These are phyloP conservation scores for Cossypha niveicapilla DNA, from an alignment of 2,797 vertebrate genomes.

Conservation along the genomic window DNA sequence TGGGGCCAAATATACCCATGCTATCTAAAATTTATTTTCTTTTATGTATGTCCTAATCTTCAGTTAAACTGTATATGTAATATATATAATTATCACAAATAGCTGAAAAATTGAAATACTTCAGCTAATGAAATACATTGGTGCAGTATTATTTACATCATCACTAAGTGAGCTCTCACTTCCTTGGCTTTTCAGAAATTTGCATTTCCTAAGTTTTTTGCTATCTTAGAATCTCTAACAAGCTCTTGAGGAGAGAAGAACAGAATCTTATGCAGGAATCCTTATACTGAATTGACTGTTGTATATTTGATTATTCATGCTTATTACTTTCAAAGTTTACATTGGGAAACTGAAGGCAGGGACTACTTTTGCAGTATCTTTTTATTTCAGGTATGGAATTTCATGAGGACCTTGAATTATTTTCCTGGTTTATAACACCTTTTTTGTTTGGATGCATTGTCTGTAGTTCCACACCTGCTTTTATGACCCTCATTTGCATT, in stretches of 20 bases:
- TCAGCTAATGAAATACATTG: background rate
- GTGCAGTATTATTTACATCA: background rate
- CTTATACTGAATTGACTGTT: accelerated
- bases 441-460: background rate
- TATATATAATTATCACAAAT: background rate
- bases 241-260: background rate
- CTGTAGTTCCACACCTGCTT: background rate
- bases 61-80: background rate
- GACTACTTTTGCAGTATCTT: background rate
- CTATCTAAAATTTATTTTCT: background rate
- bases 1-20: background rate
- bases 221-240: background rate
- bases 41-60: background rate
- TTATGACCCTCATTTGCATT: background rate
- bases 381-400: background rate
- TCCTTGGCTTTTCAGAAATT: background rate
- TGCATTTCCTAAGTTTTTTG: background rate
- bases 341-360: background rate
- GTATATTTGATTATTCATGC: background rate
- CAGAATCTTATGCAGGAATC: background rate
- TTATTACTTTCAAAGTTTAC: background rate
- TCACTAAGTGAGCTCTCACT: background rate
- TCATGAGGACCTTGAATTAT: background rate
- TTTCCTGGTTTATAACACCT: background rate
- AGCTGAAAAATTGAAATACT: background rate